These are phyloP conservation scores for Cynocephalus volans DNA, from an alignment of 2,113 vertebrate species.

Conservation along the genomic window DNA sequence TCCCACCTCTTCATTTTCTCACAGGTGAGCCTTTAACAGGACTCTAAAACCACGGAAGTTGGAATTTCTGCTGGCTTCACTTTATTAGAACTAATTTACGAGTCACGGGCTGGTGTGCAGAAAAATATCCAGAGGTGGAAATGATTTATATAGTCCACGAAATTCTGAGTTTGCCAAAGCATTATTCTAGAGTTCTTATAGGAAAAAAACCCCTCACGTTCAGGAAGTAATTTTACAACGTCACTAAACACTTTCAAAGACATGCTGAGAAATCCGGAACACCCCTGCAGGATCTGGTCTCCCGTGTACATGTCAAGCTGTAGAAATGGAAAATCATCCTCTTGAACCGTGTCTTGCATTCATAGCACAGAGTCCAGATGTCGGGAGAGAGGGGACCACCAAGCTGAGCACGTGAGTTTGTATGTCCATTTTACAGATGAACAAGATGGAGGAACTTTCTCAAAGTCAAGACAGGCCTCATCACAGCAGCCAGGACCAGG, in stretches of 20 bases:
- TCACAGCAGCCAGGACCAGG: background rate
- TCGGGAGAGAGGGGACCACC: background rate
- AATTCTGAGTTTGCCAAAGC: background rate
- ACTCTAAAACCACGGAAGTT: background rate
- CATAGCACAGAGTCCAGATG: background rate
- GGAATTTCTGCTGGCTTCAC: too few species aligned
- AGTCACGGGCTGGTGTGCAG: background rate
- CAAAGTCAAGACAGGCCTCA: background rate
- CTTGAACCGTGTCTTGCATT: background rate
- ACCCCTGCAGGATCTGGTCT: fast-evolving
- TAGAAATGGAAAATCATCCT: background rate
- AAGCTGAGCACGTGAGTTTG: background rate
- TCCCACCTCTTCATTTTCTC: background rate
- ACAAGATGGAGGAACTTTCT: background rate
- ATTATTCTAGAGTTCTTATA: background rate
- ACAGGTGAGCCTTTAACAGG: background rate
- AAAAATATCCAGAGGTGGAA: background rate
- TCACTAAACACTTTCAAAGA: background rate
- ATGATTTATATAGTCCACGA: background rate
- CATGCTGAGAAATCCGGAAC: background rate
- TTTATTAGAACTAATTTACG: background rate
- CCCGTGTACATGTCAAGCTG: fast-evolving
- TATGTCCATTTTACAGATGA: background rate
- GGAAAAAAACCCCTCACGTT: background rate
- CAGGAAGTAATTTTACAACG: background rate